Conservation (phyloP, 1,140 invertebrate species). For the Brachystomella parvula region DNA sequence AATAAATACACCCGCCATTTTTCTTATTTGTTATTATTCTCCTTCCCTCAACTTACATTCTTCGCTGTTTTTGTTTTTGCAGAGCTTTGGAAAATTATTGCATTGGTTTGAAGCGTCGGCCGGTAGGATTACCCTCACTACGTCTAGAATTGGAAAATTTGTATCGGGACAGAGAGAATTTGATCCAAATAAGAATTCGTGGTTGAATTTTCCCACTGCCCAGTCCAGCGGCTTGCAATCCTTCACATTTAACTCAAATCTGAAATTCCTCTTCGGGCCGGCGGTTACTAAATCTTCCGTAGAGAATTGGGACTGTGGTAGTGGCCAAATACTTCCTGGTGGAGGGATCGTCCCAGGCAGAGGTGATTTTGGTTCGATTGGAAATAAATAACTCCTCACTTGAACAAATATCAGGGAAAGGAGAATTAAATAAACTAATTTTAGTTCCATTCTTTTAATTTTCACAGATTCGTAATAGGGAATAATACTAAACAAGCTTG, state of each 20-base stretch:
- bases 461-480: too few species aligned
- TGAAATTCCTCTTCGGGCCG: background rate
- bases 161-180: background rate
- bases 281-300: background rate
- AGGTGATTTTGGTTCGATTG: slow-evolving; percentile 18
- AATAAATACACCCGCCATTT: too few species aligned
- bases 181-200: slow-evolving; percentile 1
- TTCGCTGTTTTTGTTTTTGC: too few species aligned
- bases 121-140: slow-evolving; percentile 10
- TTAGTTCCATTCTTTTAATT: too few species aligned
- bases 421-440: too few species aligned
- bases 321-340: slow-evolving; percentile 21
- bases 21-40: too few species aligned
- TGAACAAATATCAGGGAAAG: too few species aligned
- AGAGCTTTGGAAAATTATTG: too few species aligned
- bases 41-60: too few species aligned
- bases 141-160: background rate
- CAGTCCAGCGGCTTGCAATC: slow-evolving; percentile 15
- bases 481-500: too few species aligned
- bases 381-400: slow-evolving; percentile 12
- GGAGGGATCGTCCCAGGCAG: slow-evolving; percentile 9
- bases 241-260: background rate
- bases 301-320: slow-evolving; percentile 3
- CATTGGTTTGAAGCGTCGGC: background rate
- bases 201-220: slow-evolving; percentile 18